Evolutionary conservation across 2,797 vertebrate species (phyloP).

Genomic region (Sciaenops ocellatus): DNA sequence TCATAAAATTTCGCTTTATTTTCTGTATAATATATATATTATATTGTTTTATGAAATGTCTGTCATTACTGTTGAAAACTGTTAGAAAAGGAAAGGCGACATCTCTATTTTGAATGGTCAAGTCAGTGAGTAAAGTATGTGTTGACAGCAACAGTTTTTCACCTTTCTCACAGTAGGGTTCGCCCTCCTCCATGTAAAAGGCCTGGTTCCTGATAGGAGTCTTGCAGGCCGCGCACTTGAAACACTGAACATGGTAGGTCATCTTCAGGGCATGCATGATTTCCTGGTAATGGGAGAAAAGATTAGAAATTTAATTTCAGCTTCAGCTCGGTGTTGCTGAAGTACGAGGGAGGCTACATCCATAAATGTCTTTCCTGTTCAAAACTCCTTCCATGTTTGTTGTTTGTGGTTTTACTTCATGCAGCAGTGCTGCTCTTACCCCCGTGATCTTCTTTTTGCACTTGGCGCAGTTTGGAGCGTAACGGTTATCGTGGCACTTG

Average conservation of each 20-base stretch:
- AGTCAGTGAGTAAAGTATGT: not conserved
- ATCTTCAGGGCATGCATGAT: conserved; percentile 99
- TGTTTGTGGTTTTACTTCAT: not conserved
- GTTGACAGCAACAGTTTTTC: too few relatives aligned
- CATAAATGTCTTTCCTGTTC: not conserved
- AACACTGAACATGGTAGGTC: conserved; percentile 98
- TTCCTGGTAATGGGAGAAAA: conserved; percentile 84
- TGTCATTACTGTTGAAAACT: not conserved
- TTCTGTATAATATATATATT: too few relatives aligned
- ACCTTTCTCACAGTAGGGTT: conserved; percentile 98
- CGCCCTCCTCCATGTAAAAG: conserved; percentile 99
- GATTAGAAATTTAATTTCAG: conserved; percentile 6
- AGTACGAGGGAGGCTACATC: not conserved
- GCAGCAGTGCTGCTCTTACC: conserved; percentile 79
- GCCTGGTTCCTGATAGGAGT: conserved; percentile 95
- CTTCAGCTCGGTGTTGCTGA: not conserved
- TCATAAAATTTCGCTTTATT: too few relatives aligned
- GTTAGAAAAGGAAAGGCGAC: too few relatives aligned
- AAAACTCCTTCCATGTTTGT: not conserved
- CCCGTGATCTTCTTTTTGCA: conserved; percentile 98
- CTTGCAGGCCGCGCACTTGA: conserved; percentile 96
- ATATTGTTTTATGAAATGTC: not conserved
- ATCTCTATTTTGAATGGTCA: not conserved
- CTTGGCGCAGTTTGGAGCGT: conserved; percentile 95
- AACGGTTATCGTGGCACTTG: conserved; percentile 94